Evolutionary conservation across 1,140 invertebrate species (phyloP).

Genomic region (Eupeodes corollae): DNA sequence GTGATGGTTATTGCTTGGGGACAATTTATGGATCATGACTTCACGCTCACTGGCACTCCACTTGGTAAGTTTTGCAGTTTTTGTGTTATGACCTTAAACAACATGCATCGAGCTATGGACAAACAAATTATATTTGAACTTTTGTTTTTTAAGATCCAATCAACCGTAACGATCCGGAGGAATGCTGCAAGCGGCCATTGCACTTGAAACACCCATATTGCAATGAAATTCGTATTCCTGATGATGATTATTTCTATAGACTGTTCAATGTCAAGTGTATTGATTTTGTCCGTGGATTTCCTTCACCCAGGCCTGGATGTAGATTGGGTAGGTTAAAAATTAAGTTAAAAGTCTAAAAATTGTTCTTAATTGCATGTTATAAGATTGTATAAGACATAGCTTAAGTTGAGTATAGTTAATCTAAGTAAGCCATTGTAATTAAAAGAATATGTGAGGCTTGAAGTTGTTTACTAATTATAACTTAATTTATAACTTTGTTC

Average conservation of each 20-base stretch:
- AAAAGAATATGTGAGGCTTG: too few species aligned
- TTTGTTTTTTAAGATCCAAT: slow-evolving; percentile 51
- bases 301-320: slow-evolving; percentile 69
- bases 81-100: background rate
- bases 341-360: background rate
- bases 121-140: background rate
- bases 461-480: too few species aligned
- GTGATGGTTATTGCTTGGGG: slow-evolving; percentile 90
- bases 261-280: slow-evolving; percentile 73
- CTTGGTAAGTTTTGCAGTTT: slow-evolving; percentile 46
- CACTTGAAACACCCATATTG: slow-evolving; percentile 82
- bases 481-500: too few species aligned
- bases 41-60: slow-evolving; percentile 76
- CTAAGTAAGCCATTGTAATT: too few species aligned
- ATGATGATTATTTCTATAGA: slow-evolving; percentile 84
- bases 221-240: slow-evolving; percentile 78
- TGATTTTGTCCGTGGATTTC: slow-evolving; percentile 79
- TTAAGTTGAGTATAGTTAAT: too few species aligned
- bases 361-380: too few species aligned
- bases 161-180: slow-evolving; percentile 76
- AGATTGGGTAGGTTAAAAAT: slow-evolving; percentile 49
- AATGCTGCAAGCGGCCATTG: slow-evolving; percentile 67
- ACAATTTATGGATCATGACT: slow-evolving; percentile 91
- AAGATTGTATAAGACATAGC: too few species aligned
- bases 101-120: background rate